These are phyloP conservation scores for Drosophila sturtevanti DNA, from an alignment of 1,140 invertebrate genomes.

Conservation along the genomic window DNA sequence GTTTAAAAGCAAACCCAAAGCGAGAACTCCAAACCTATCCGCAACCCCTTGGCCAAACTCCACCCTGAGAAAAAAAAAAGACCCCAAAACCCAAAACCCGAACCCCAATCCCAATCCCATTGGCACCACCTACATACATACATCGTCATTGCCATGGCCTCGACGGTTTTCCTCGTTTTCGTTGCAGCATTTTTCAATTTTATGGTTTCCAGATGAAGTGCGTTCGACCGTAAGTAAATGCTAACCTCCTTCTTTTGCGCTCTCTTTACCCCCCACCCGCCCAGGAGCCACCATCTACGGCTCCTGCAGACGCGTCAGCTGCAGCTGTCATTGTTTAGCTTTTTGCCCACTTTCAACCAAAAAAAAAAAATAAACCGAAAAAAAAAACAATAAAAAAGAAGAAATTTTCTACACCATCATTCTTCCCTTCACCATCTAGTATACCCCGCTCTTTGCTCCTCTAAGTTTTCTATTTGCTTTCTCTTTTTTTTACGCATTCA, in stretches of 20 bases:
- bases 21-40: slow-evolving; percentile 25
- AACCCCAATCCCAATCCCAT: not conserved
- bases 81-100: not conserved
- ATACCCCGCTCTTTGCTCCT: not conserved
- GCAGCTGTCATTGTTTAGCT: slow-evolving; percentile 76
- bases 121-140: slow-evolving; percentile 22
- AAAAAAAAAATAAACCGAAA: not conserved
- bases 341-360: slow-evolving; percentile 53
- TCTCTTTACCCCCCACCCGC: not conserved
- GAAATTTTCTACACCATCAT: slow-evolving; percentile 1
- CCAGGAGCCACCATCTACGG: not conserved
- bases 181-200: slow-evolving; percentile 74
- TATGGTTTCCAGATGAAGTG: slow-evolving; percentile 80
- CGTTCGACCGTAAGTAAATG: slow-evolving; percentile 78
- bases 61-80: too few relatives aligned
- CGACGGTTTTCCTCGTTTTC: slow-evolving; percentile 45
- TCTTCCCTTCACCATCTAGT: not conserved
- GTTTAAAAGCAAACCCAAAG: slow-evolving; percentile 67
- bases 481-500: slow-evolving; percentile 52
- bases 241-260: slow-evolving; percentile 11
- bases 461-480: slow-evolving; percentile 10
- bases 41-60: slow-evolving; percentile 5
- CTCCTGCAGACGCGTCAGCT: slow-evolving; percentile 57
- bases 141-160: slow-evolving; percentile 49
- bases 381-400: slow-evolving; percentile 18